These are phyloP conservation scores for Arremon brunneinucha DNA, from an alignment of 2,797 vertebrate species.

Conservation along the genomic window DNA sequence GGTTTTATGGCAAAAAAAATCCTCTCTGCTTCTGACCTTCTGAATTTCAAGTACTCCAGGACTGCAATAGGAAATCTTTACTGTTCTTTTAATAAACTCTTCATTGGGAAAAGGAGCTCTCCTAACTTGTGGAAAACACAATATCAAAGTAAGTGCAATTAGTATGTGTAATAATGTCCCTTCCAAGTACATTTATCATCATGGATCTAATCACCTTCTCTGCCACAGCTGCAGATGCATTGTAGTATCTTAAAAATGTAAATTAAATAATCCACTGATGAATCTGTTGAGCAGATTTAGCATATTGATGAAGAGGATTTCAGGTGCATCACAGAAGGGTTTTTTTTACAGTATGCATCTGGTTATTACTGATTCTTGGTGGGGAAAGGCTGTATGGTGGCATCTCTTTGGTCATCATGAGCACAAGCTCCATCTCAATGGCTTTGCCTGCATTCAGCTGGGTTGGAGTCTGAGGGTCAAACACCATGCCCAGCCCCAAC, in stretches of 20 bases:
- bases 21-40: background rate
- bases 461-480: background rate
- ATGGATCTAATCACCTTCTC: background rate
- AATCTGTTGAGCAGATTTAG: background rate
- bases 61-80: background rate
- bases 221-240: background rate
- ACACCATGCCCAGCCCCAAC: background rate
- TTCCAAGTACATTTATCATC: background rate
- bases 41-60: background rate
- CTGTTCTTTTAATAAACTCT: background rate
- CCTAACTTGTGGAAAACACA: background rate
- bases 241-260: background rate
- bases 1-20: background rate
- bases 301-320: background rate
- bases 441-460: background rate
- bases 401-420: background rate
- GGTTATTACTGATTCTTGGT: rapidly evolving
- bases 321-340: background rate
- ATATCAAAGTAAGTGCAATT: background rate
- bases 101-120: background rate
- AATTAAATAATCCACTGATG: background rate
- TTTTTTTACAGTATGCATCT: background rate
- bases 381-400: background rate
- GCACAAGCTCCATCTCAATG: background rate
- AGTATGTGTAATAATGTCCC: background rate